Conservation (phyloP, 1,140 invertebrate genomes). For the Heterodera carotae region DNA sequence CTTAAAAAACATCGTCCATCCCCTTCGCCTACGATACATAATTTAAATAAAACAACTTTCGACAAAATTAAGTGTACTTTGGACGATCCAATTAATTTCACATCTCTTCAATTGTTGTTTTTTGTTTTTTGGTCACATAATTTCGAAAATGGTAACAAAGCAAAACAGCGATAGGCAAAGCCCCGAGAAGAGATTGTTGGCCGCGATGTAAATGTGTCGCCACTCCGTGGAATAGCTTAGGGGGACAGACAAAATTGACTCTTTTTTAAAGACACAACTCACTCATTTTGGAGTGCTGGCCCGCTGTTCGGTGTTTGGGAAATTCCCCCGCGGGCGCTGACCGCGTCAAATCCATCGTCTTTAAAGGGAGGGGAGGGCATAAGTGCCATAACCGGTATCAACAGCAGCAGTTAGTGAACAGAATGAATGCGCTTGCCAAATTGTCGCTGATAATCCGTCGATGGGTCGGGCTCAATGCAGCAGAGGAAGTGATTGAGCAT, state of each 20-base stretch:
- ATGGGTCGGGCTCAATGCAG: conserved; percentile 59
- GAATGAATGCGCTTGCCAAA: conserved; percentile 48
- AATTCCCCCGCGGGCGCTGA: conserved; percentile 7
- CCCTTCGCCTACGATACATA: no score
- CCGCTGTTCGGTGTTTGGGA: conserved; percentile 4
- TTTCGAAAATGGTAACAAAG: conserved; percentile 60
- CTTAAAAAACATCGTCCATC: no score
- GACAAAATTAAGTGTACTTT: no score
- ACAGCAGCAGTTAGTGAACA: no score
- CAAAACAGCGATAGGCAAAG: conserved; percentile 58
- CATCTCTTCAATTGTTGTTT: no score
- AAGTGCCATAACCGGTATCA: no score
- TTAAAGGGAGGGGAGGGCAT: no score
- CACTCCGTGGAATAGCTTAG: conserved; percentile 59
- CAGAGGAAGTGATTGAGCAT: conserved; percentile 61
- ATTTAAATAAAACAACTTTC: no score
- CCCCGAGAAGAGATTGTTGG: conserved; percentile 61
- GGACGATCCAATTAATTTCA: no score
- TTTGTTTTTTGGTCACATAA: conserved; percentile 45
- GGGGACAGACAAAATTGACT: neutral
- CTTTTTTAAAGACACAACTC: neutral
- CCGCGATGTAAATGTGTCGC: conserved; percentile 61
- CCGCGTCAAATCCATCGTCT: conserved; percentile 24
- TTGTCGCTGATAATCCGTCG: conserved; percentile 59
- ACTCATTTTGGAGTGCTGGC: conserved; percentile 18